A percentile compares a stretch with the other conserved stretches of the same genome.
Conservation (phyloP, 2,113 vertebrate species). For the Peromyscus polionotus region DNA sequence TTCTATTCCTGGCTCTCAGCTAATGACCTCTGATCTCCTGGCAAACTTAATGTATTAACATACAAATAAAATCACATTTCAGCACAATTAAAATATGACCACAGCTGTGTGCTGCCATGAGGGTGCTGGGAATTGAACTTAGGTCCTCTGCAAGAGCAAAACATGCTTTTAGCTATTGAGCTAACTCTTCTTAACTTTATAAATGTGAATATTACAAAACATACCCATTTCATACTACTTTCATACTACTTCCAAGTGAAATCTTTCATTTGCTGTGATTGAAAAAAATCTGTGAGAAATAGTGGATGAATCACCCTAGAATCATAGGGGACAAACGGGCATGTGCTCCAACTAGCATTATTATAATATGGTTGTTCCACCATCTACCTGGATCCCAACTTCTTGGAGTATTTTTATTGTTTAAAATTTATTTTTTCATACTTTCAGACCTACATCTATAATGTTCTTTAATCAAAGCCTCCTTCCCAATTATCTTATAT, state of each 20-base stretch:
- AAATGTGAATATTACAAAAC: background rate
- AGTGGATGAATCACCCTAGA: background rate
- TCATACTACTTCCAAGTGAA: background rate
- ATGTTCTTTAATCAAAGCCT: background rate
- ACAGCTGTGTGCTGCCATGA: background rate
- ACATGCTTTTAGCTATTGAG: background rate
- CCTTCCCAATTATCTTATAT: background rate
- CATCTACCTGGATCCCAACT: background rate
- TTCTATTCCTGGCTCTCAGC: too few species aligned
- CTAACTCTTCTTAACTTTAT: background rate
- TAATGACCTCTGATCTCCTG: too few species aligned
- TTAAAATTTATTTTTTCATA: background rate
- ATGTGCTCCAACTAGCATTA: rapidly evolving
- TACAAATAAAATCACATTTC: too few species aligned
- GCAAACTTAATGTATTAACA: too few species aligned
- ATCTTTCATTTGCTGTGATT: background rate
- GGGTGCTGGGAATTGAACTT: background rate
- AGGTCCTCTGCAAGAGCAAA: background rate
- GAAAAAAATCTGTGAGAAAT: background rate
- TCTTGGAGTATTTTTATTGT: background rate
- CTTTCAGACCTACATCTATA: background rate
- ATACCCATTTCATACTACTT: background rate
- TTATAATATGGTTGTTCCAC: rapidly evolving
- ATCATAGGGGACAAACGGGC: too few species aligned
- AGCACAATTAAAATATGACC: too few species aligned